Conservation (phyloP, 2,113 vertebrate genomes). For the Forbesichthys papilliferus region DNA sequence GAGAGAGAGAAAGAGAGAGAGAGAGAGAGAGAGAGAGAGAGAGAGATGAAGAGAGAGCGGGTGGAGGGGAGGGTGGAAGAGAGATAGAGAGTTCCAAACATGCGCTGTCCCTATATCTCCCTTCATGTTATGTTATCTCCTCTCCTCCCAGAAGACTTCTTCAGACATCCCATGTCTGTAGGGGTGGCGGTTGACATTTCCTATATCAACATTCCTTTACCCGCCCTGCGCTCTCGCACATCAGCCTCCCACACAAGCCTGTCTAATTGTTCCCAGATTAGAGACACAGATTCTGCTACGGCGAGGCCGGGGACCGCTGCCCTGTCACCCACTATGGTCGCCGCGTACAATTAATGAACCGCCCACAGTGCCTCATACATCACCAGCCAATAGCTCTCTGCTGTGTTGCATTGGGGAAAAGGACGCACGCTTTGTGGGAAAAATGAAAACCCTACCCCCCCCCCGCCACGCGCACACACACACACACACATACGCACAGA, state of each 20-base stretch:
- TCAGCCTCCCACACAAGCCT: slow-evolving; percentile 41
- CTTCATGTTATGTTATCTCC: not conserved
- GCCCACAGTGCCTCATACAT: not conserved
- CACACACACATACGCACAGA: not conserved
- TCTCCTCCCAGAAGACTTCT: slow-evolving; percentile 34
- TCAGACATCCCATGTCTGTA: slow-evolving; percentile 27
- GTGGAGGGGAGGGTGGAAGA: not conserved
- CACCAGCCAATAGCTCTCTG: not conserved
- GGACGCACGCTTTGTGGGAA: not conserved
- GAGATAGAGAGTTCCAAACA: not conserved
- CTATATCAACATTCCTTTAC: slow-evolving; percentile 19
- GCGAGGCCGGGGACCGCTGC: slow-evolving; percentile 10
- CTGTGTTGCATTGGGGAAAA: not conserved
- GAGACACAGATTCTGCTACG: not conserved
- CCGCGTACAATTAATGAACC: slow-evolving; percentile 25
- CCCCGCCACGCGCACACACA: not conserved
- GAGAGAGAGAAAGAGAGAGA: no score
- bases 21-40: not conserved
- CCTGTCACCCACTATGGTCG: slow-evolving; percentile 37
- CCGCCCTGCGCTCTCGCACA: not conserved
- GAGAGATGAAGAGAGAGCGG: not conserved
- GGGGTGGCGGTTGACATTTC: slow-evolving; percentile 49
- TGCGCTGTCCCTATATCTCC: slow-evolving; percentile 1
- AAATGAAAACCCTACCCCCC: not conserved
- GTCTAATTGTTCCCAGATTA: slow-evolving; percentile 69